Evolutionary conservation across 2,797 vertebrate genomes (phyloP), one percentile per base, ranked within the genome.

Genomic region (Pitangus sulphuratus): DNA sequence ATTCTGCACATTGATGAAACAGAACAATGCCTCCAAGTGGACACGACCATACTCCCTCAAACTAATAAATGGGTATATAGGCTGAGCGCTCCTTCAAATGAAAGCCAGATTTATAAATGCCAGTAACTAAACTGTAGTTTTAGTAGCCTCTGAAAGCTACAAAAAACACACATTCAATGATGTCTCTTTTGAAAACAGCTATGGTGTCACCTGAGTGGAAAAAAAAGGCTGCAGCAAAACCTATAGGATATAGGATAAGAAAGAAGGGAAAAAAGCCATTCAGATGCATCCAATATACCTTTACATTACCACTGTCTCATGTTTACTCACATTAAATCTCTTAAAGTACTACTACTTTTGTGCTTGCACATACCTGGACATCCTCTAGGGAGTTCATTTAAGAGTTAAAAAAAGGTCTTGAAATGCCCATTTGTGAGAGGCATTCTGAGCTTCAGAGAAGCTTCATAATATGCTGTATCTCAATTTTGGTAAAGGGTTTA

Each of bases 141-240:
- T 20, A 35, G 45, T 66, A 37, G 44, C 7, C 5, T 25, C 28
- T 82, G 33, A 78, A 79, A 91, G 22, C 15, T 42, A 60, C 12
- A 31, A 70, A 61, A 45, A 42, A 0, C 12, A 31, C 5, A 45
- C 0, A 0, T 18, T 39, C 77, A 81, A 60, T 44, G 21, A 64
- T 13, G 8, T 3, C 1, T 35, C 53, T 40, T 74, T 61, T 53
- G 9, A 50, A 65, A 75, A 39, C 8, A 74, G 19, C 25, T 40
- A 15, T 24, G 15, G 33, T 31, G 33, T 20, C 15, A 68, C 6
- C 10, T 24, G 53, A 64, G 9, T 31, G 19, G 50, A 30, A 40
- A 78, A 50, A 60, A 42, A 53, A 42, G 24, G 18, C 18, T 58
- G 24, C 11, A 83, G 35, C 24, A 85, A 89, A 90, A 65, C 2